Conservation (phyloP, 1,140 invertebrate genomes). For the Heterodera carotae region DNA sequence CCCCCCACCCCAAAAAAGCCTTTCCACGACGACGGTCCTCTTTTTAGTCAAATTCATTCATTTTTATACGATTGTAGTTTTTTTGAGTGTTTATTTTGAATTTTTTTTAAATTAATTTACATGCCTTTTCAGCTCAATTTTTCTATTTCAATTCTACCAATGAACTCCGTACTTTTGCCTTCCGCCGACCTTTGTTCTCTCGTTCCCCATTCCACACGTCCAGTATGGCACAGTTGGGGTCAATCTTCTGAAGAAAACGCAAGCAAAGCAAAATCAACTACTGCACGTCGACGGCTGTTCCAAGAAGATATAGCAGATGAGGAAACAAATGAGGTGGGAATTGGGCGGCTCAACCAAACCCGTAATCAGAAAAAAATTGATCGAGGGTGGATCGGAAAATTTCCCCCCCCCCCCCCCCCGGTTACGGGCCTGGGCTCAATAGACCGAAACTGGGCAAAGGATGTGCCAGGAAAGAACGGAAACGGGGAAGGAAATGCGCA, state of each 20-base stretch:
- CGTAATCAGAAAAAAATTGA: neutral
- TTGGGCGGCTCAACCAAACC: neutral
- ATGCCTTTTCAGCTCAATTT: neutral
- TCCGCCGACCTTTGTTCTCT: neutral
- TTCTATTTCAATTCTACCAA: neutral
- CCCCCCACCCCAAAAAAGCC: no score
- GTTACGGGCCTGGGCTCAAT: no score
- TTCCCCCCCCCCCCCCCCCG: no score
- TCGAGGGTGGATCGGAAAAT: no score
- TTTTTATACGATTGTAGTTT: no score
- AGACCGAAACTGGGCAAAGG: no score
- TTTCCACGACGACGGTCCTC: no score
- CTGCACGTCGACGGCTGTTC: conserved; percentile 25
- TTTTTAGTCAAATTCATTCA: no score
- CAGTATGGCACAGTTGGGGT: conserved; percentile 25
- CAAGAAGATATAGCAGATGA: conserved; percentile 3
- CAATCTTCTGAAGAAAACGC: neutral
- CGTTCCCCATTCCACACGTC: conserved; percentile 23
- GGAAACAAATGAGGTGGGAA: neutral
- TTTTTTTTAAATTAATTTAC: neutral
- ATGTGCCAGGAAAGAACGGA: no score
- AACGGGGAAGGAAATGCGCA: neutral
- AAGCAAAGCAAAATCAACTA: neutral
- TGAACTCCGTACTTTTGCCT: conserved; percentile 1
- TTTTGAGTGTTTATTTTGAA: no score